phyloP scores from a whole-genome alignment of 2,797 vertebrate genomes.

The Rachycentron canadum region DNA sequence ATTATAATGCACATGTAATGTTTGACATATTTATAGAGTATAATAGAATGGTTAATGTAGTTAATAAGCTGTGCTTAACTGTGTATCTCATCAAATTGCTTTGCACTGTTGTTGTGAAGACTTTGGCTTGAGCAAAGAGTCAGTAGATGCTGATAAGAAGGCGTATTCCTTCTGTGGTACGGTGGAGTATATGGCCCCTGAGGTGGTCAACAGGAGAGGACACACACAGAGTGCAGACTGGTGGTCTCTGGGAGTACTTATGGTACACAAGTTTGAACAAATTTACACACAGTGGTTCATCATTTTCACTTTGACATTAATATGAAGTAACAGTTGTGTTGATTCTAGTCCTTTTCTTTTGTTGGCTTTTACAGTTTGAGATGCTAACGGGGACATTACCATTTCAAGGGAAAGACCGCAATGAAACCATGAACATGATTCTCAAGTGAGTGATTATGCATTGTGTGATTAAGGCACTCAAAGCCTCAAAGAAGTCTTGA shows the following conservation, averaged over 20 bases:
- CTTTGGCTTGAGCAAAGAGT: constrained; percentile 99
- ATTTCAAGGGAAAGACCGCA: constrained; percentile 98
- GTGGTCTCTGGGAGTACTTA: constrained; percentile 99
- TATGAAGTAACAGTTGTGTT: background rate
- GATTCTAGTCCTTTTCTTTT: background rate
- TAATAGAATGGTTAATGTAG: background rate
- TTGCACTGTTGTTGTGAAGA: constrained; percentile 81
- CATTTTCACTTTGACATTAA: background rate
- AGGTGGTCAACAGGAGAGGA: constrained; percentile 98
- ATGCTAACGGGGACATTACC: constrained; percentile 98
- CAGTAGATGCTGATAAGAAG: constrained; percentile 98
- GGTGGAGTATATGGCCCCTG: constrained; percentile 99
- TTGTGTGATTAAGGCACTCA: constrained; percentile 6
- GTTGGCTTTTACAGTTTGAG: constrained; percentile 89
- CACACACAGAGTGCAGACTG: constrained; percentile 99
- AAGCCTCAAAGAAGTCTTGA: background rate
- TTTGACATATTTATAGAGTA: background rate
- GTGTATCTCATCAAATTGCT: constrained; percentile 6
- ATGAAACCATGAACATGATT: constrained; percentile 99
- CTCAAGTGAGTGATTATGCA: constrained; percentile 92
- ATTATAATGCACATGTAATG: background rate
- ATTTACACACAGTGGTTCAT: background rate
- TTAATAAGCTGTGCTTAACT: background rate
- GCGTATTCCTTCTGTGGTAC: constrained; percentile 99
- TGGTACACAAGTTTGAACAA: constrained; percentile 85